These are phyloP conservation scores for Ooceraea biroi DNA, from an alignment of 1,140 invertebrate genomes.

Conservation along the genomic window DNA sequence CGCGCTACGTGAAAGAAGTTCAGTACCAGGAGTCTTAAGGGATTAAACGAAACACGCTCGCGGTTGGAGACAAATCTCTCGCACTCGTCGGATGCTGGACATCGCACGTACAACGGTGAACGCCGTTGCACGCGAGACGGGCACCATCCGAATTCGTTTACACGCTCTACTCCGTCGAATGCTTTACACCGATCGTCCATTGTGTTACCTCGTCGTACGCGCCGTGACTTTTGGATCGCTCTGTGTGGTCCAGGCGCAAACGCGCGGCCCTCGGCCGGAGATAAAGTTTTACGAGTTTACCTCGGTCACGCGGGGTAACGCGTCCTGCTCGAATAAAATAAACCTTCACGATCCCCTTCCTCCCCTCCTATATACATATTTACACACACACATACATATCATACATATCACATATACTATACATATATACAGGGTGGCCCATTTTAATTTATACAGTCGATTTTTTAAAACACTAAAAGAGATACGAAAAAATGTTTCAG, in stretches of 20 bases:
- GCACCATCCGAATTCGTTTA: conserved; percentile 10
- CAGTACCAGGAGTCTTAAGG: no score
- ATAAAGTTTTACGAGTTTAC: conserved; percentile 49
- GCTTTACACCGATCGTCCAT: conserved; percentile 42
- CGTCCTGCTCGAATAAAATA: conserved; percentile 32
- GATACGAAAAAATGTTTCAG: no score
- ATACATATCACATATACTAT: no score
- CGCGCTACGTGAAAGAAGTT: no score
- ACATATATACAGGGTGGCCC: no score
- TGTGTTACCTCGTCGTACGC: conserved; percentile 27
- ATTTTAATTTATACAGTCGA: no score
- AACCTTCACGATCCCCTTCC: neutral
- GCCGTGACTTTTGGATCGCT: conserved; percentile 11
- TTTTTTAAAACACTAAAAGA: no score
- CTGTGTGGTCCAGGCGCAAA: conserved; percentile 47
- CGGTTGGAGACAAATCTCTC: neutral
- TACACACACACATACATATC: no score
- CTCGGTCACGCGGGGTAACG: neutral
- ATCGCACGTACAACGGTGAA: neutral
- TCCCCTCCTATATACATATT: no score
- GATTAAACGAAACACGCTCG: no score
- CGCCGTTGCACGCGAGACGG: neutral
- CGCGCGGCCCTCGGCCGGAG: neutral
- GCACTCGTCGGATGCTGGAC: neutral
- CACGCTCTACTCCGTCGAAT: conserved; percentile 6